Conservation (phyloP, 2,113 vertebrate species). For the Centropristis striata region DNA sequence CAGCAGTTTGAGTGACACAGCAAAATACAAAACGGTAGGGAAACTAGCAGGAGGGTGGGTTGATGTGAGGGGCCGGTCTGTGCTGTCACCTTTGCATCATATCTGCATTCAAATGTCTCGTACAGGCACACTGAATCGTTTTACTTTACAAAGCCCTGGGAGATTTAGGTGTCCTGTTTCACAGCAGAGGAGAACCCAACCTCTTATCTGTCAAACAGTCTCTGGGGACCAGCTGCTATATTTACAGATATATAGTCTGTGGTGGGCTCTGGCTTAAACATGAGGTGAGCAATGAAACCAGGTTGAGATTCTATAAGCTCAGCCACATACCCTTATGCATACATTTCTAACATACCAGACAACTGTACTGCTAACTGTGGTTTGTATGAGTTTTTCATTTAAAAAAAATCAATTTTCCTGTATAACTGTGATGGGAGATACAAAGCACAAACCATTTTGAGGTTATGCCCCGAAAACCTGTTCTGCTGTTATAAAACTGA, state of each 20-base stretch:
- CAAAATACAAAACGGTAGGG: constrained; percentile 45
- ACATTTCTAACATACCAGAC: not conserved
- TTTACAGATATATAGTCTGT: constrained; percentile 33
- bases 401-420: not conserved
- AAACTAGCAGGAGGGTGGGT: not conserved
- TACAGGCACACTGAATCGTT: constrained; percentile 20
- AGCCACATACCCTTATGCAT: not conserved
- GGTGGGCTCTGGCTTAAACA: constrained; percentile 14
- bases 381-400: not conserved
- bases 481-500: too few species aligned
- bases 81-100: constrained; percentile 63
- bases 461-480: not conserved
- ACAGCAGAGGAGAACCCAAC: constrained; percentile 38
- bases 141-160: constrained; percentile 3
- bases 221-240: constrained; percentile 25
- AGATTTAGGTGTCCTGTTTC: constrained; percentile 44
- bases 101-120: constrained; percentile 64
- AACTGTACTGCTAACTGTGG: constrained; percentile 6
- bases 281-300: constrained; percentile 6
- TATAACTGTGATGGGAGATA: constrained; percentile 10
- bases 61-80: constrained; percentile 44
- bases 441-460: constrained; percentile 8
- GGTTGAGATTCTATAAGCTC: constrained; percentile 12
- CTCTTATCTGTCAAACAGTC: constrained; percentile 54
- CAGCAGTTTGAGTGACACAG: constrained; percentile 66